Percentiles rank a stretch among this genome's conserved stretches.
Conservation (phyloP, 1,140 invertebrate species). For the Diprion similis region DNA sequence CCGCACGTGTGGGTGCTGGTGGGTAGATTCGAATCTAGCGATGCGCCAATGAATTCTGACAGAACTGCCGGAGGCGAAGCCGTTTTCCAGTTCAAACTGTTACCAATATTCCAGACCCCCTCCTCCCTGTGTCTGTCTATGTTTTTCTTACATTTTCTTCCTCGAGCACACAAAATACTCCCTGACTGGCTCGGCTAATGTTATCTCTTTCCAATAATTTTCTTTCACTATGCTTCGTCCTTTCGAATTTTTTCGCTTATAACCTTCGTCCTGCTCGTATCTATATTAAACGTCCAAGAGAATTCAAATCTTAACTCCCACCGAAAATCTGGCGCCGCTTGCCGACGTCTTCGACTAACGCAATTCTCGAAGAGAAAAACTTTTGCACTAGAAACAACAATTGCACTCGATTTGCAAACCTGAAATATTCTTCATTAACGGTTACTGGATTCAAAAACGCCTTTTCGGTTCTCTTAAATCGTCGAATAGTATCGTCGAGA, state of each 20-base stretch:
- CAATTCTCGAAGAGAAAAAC: background rate
- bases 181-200: background rate
- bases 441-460: no score
- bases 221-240: background rate
- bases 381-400: no score
- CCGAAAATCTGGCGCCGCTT: background rate
- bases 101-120: background rate
- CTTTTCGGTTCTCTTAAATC: no score
- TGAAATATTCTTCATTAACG: no score
- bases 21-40: background rate
- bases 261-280: background rate
- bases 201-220: slow-evolving; percentile 5
- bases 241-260: background rate
- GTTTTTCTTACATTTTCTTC: background rate
- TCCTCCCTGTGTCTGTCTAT: background rate
- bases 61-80: background rate
- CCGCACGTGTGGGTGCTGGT: background rate
- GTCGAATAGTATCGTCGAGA: no score
- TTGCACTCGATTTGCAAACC: no score
- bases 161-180: background rate
- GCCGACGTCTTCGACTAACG: no score
- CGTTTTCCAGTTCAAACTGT: background rate
- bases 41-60: background rate
- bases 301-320: background rate
- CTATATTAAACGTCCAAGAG: background rate